These are phyloP conservation scores for Sciurus carolinensis DNA, from an alignment of 2,797 vertebrate species.

Conservation along the genomic window DNA sequence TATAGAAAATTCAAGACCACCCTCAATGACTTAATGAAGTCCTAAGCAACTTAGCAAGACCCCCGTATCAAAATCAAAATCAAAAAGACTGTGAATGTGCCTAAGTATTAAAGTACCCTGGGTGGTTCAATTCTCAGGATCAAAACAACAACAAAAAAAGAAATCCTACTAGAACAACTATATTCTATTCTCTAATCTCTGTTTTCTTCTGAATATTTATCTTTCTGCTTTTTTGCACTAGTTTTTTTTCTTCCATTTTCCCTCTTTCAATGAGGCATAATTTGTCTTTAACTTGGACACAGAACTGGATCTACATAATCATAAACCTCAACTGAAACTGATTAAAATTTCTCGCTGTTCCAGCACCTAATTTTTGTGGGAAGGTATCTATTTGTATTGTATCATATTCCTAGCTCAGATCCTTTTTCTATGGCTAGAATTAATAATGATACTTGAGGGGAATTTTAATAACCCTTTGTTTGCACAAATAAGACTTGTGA, in stretches of 20 bases:
- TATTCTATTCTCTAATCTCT: fast-evolving
- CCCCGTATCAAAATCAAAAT: too few species aligned
- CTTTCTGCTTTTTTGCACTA: neutral
- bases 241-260: neutral
- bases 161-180: neutral
- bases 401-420: neutral
- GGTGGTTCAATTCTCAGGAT: too few species aligned
- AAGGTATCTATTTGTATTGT: neutral
- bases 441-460: neutral
- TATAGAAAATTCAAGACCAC: too few species aligned
- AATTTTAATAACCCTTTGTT: neutral
- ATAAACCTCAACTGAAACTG: neutral
- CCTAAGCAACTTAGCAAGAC: too few species aligned
- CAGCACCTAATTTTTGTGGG: neutral
- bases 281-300: neutral
- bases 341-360: neutral
- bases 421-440: neutral
- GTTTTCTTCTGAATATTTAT: neutral
- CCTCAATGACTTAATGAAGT: too few species aligned
- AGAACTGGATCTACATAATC: neutral
- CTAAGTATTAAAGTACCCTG: too few species aligned
- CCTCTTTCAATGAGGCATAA: neutral
- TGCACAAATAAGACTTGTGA: neutral
- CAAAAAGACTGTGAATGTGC: too few species aligned
- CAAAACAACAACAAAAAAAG: neutral